Base-by-base conservation (phyloP, 1,140 invertebrate species). In the Brachionus plicatilis region DNA sequence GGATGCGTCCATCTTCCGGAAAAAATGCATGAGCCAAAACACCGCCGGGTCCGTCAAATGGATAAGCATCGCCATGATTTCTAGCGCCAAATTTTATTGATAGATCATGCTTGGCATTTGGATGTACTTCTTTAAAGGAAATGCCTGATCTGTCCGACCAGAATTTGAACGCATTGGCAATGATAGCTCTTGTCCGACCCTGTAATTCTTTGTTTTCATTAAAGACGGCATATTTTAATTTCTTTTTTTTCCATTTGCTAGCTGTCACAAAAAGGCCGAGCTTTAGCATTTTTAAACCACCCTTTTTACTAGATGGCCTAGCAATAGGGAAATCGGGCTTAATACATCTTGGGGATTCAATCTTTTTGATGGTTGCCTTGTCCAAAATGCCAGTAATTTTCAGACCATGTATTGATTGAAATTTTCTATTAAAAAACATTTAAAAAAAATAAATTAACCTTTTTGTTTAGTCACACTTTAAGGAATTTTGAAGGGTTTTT, bases 1-100 rank as follows among this genome's bases (percentile, higher is more conserved):
- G 87, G 14, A 90, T 86, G 43, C 86, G 85, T n/a, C 87, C 87
- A 37, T 85, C 83, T 37, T 33, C 85, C 0, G 90, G 90, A 75
- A 88, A 89, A 85, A 87, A 90, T 12, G 89, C 88, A 86, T 90
- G 90, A 5, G 89, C 89, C 5, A 90, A 84, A 24, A 89, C 87
- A 50, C 88, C 88, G 6, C 86, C 85, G 14, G 27, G n/a, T 6
- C 87, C 87, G 85, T 91, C 90, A 85, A 84, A 84, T 37, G 66
- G 66, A 60, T 75, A 84, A 27, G 27, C 14, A 24, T 84, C 83
- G 1, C 68, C 83, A 41, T 84, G 83, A 41, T 75, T 33, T 75
- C 27, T 45, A 3, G n/a, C 6, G 6, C n/a, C 68, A 60, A 84
- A 84, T 17, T 43, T 60, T 3, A 84, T 84, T 56, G 41, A 14